Evolutionary conservation across 2,113 vertebrate genomes (phyloP), one percentile per base, ranked within the genome.

Genomic region (Cricetomys ansorgei): DNA sequence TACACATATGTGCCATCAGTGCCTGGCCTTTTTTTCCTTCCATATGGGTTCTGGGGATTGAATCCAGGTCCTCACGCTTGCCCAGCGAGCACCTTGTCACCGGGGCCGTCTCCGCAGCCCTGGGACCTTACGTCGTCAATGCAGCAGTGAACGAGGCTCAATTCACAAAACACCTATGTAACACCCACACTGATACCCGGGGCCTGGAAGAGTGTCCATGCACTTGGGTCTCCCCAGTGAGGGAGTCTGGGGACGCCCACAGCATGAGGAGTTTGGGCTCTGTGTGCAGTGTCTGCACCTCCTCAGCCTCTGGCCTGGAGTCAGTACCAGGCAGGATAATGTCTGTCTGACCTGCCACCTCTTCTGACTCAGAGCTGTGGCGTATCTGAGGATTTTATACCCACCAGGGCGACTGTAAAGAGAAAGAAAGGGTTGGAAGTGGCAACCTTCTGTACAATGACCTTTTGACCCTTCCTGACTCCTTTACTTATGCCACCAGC

Each of bases 371-470:
- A 10, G 81, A n/a, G 37, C 29, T 11, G 67, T 7, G 10, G 2
- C 5, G 16, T 21, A 15, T 19, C 2, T 3, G 29, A 59, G 17
- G 9, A 9, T 29, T 72, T 19, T 27, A 17, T 0, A 3, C 37
- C 31, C 45, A 55, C 27, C 16, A 1, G 84, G 50, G 37, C 0
- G 31, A 25, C 0, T 3, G 6, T 4, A 29, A 83, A 57, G 62
- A 76, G 59, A 25, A 79, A 76, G 59, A 25, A 79, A 34, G 27
- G 10, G 0, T 43, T 1, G 23, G 62, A 27, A n/a, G 6, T 1
- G 12, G 53, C 17, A 16, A 5, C 12, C 4, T 4, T 3, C 1
- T 11, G 69, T 27, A 48, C 23, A 1, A 0, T 0, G 7, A 3
- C 0, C 6, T 19, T 7, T 8, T 19, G 3, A 7, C 13, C 48